Conservation (phyloP, 2,113 vertebrate genomes). For the Tachysurus fulvidraco region DNA sequence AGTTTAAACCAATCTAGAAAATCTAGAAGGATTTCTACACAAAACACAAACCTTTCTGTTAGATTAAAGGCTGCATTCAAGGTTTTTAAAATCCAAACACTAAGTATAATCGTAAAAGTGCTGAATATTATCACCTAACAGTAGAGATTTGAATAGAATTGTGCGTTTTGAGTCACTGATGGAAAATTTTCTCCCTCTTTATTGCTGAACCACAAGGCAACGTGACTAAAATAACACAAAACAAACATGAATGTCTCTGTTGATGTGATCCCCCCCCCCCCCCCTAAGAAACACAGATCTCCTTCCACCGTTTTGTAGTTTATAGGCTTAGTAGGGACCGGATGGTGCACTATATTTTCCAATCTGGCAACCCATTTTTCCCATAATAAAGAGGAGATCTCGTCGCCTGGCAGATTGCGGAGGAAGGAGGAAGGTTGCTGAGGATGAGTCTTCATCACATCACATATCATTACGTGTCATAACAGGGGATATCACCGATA, state of each 20-base stretch:
- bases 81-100: too few relatives aligned
- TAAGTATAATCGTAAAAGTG: too few relatives aligned
- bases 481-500: not conserved
- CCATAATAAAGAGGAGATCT: constrained; percentile 59
- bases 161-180: not conserved
- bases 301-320: not conserved
- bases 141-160: not conserved
- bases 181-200: too few relatives aligned
- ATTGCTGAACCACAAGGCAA: too few relatives aligned
- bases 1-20: too few relatives aligned
- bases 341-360: too few relatives aligned
- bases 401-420: constrained; percentile 52
- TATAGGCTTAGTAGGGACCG: not conserved
- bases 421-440: constrained; percentile 41
- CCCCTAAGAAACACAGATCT: not conserved
- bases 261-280: too few relatives aligned
- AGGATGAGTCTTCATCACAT: constrained; percentile 55
- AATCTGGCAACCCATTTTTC: constrained; percentile 41
- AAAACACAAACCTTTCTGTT: not conserved
- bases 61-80: not conserved
- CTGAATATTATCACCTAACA: not conserved
- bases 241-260: not conserved
- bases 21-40: not conserved
- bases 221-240: not conserved
- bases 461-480: constrained; percentile 43